Conservation (phyloP, 1,140 invertebrate species). For the Drosophila littoralis region DNA sequence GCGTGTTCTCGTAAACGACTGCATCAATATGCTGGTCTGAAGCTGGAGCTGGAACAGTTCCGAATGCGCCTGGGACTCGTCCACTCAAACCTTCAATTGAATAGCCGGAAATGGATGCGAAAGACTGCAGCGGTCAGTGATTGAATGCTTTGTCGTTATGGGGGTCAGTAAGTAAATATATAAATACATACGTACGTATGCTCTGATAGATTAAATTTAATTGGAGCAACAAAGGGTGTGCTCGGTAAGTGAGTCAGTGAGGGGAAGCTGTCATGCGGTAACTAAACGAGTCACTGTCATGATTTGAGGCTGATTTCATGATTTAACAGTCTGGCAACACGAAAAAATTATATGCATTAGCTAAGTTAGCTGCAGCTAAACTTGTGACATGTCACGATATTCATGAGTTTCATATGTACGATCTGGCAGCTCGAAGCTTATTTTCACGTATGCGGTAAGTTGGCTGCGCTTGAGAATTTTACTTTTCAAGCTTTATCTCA, state of each 20-base stretch:
- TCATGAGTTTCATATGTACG: no score
- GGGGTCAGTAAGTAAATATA: slow-evolving; percentile 51
- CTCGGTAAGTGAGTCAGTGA: not conserved
- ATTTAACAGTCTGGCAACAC: no score
- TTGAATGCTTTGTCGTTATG: slow-evolving; percentile 55
- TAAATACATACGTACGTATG: slow-evolving; percentile 22
- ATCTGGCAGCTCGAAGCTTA: no score
- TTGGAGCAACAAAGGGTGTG: slow-evolving; percentile 52
- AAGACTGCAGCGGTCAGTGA: slow-evolving; percentile 50
- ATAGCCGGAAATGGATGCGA: slow-evolving; percentile 62
- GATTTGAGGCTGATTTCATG: no score
- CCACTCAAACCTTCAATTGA: slow-evolving; percentile 54
- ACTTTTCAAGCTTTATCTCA: no score
- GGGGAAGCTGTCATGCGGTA: no score
- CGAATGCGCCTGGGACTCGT: slow-evolving; percentile 2
- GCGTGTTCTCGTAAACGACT: not conserved
- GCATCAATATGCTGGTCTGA: slow-evolving; percentile 7
- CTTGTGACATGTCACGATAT: not conserved
- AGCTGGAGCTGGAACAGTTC: not conserved
- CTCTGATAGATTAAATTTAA: slow-evolving; percentile 48
- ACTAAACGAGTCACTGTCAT: no score
- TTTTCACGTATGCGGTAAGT: no score
- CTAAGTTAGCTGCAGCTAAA: not conserved
- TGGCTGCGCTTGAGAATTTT: no score
- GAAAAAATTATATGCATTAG: not conserved